phyloP scores from a whole-genome alignment of 2,888 invertebrate genomes.

The Nomada fucata region DNA sequence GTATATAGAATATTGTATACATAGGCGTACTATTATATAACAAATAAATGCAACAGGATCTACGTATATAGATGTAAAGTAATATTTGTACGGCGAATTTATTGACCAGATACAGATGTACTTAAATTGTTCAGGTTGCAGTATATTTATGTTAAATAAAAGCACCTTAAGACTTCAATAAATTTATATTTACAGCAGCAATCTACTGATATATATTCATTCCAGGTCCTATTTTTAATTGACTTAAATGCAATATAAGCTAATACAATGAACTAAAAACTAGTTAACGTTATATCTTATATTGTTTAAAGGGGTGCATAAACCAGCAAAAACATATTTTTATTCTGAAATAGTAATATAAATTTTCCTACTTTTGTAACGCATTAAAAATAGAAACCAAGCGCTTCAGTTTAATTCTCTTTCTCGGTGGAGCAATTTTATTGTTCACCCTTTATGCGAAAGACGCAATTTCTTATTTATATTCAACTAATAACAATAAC shows the following conservation, averaged over 20 bases:
- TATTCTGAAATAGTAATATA: too few species aligned
- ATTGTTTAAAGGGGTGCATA: too few species aligned
- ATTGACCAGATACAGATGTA: constrained; percentile 53
- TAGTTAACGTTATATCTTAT: too few species aligned
- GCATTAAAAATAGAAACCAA: neutral
- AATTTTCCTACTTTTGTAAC: neutral
- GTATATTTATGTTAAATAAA: constrained; percentile 60
- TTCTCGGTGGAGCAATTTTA: too few species aligned
- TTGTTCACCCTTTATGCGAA: too few species aligned
- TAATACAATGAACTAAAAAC: too few species aligned
- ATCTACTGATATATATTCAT: too few species aligned
- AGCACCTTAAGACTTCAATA: constrained; percentile 75
- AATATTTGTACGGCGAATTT: constrained; percentile 63
- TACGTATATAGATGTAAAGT: constrained; percentile 60
- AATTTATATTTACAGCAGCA: constrained; percentile 75
- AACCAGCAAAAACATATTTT: too few species aligned
- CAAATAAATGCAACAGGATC: constrained; percentile 14
- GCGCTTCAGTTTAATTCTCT: neutral
- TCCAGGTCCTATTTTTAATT: too few species aligned
- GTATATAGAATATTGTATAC: constrained; percentile 63
- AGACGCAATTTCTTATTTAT: too few species aligned
- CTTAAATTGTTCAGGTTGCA: constrained; percentile 56
- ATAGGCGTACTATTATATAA: constrained; percentile 39
- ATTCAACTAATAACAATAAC: too few species aligned
- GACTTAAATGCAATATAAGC: too few species aligned